phyloP scores from a whole-genome alignment of 2,888 invertebrate species.

The Cantharis nigra region DNA sequence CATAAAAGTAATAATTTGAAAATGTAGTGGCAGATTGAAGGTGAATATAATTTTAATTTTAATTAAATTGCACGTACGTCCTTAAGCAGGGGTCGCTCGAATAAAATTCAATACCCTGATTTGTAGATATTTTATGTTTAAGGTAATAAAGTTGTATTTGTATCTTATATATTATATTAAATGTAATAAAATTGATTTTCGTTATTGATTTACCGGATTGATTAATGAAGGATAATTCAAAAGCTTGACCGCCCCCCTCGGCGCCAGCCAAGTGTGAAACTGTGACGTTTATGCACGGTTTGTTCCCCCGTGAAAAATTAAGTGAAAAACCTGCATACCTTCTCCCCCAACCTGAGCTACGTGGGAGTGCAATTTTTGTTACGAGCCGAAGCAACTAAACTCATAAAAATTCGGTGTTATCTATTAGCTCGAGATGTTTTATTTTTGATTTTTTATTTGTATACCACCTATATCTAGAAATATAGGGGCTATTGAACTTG shows the following conservation, averaged over 20 bases:
- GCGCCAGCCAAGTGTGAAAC: too few species aligned
- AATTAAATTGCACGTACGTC: too few species aligned
- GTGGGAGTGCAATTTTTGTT: not conserved
- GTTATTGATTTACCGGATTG: not conserved
- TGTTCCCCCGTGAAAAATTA: not conserved
- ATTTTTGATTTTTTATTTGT: slow-evolving; percentile 25
- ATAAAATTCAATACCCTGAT: not conserved
- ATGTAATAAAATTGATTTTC: not conserved
- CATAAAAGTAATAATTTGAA: not conserved
- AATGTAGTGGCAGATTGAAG: not conserved
- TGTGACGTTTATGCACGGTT: not conserved
- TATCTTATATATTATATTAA: not conserved
- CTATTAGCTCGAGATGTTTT: slow-evolving; percentile 13
- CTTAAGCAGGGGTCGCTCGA: not conserved
- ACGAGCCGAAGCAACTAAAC: slow-evolving; percentile 3
- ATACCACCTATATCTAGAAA: slow-evolving; percentile 6
- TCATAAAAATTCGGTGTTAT: slow-evolving; percentile 16
- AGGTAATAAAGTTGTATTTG: not conserved
- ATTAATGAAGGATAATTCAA: not conserved
- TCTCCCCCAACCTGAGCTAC: not conserved
- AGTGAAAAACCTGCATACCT: not conserved
- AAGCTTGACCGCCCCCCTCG: not conserved
- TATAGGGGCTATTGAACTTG: slow-evolving; percentile 21
- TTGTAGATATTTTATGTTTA: not conserved
- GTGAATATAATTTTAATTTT: not conserved